Conservation (phyloP, 2,113 vertebrate species). For the Misgurnus mizolepis region DNA sequence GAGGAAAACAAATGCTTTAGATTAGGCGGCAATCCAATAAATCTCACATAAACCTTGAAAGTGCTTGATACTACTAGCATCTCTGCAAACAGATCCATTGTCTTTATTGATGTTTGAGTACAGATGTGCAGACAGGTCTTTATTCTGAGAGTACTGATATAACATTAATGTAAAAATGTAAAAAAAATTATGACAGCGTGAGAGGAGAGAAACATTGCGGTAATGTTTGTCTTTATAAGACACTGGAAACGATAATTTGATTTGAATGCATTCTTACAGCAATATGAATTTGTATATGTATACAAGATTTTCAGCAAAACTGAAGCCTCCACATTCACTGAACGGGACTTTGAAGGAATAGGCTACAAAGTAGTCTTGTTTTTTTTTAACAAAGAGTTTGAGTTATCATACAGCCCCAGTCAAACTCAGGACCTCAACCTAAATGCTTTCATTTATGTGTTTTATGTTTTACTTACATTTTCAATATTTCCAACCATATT, state of each 20-base stretch:
- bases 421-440: no score
- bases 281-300: not conserved
- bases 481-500: no score
- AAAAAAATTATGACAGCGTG: conserved; percentile 13
- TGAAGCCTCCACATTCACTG: not conserved
- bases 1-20: not conserved
- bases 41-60: conserved; percentile 9
- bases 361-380: no score
- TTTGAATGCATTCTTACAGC: not conserved
- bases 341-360: no score
- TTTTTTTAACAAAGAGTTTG: no score
- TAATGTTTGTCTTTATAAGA: conserved; percentile 17
- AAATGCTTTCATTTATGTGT: no score
- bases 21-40: conserved; percentile 23
- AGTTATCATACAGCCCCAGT: no score
- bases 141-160: conserved; percentile 13
- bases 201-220: not conserved
- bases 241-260: conserved; percentile 7
- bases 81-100: conserved; percentile 21
- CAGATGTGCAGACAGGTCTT: conserved; percentile 8
- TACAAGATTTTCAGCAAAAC: not conserved
- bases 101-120: conserved; percentile 27
- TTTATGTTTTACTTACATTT: no score
- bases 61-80: not conserved
- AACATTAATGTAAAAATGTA: not conserved